A percentile compares a stretch with the other conserved stretches of the same genome.
Evolutionary conservation across 2,797 vertebrate species (phyloP).

Genomic region (Setipinna tenuifilis): DNA sequence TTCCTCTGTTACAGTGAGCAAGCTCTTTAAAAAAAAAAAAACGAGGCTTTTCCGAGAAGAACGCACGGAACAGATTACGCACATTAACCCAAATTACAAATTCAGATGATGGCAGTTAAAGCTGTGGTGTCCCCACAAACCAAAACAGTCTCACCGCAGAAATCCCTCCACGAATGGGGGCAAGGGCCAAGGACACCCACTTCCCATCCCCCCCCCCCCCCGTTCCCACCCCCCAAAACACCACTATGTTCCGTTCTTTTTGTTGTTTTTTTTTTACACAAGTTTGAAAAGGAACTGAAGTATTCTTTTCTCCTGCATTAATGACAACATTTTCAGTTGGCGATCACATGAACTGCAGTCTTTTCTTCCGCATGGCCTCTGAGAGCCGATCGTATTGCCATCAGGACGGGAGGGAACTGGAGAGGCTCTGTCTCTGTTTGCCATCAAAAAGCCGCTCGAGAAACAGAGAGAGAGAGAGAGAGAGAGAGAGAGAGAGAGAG

Average conservation of each 20-base stretch:
- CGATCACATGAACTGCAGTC: background rate
- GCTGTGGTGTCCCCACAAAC: background rate
- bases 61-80: background rate
- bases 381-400: slow-evolving; percentile 1
- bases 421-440: slow-evolving; percentile 23
- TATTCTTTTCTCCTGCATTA: slow-evolving; percentile 19
- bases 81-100: slow-evolving; percentile 13
- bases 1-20: background rate
- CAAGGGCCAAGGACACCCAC: background rate
- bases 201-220: background rate
- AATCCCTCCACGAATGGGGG: background rate
- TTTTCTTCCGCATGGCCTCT: background rate
- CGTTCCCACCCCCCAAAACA: too few relatives aligned
- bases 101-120: slow-evolving; percentile 13
- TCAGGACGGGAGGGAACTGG: slow-evolving; percentile 6
- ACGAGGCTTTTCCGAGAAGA: background rate
- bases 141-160: background rate
- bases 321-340: background rate
- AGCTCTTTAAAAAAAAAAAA: background rate
- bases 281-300: background rate
- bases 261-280: background rate
- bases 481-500: too few relatives aligned
- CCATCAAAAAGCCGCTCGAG: slow-evolving; percentile 19
- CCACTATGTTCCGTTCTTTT: background rate
- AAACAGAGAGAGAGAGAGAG: background rate